phyloP scores from a whole-genome alignment of 2,888 invertebrate genomes.

The Podabrus alpinus region DNA sequence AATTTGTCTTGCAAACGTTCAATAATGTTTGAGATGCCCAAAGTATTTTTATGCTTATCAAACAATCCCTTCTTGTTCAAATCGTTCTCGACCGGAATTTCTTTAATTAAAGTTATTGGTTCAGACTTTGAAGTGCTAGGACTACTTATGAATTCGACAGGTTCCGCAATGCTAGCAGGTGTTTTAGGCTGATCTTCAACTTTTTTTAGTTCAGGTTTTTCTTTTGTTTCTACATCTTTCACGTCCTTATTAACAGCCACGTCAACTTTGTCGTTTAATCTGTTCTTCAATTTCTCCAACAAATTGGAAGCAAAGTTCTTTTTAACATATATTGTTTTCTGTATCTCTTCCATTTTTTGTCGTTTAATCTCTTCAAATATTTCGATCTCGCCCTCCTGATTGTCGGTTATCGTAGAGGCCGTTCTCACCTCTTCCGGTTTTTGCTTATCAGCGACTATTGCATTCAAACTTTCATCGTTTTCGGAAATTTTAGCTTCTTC shows the following conservation, averaged over 20 bases:
- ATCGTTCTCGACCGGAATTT: neutral
- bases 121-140: neutral
- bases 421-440: neutral
- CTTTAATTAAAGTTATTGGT: neutral
- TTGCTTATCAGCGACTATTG: neutral
- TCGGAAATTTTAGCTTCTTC: neutral
- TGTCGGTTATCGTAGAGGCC: neutral
- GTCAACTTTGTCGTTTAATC: slow-evolving; percentile 36
- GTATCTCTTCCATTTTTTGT: slow-evolving; percentile 59
- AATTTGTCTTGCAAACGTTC: slow-evolving; percentile 32
- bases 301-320: slow-evolving; percentile 40
- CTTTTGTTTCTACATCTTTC: neutral
- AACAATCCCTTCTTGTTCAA: slow-evolving; percentile 4
- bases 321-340: slow-evolving; percentile 43
- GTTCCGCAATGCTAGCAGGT: neutral
- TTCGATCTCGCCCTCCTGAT: neutral
- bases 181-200: neutral
- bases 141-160: neutral
- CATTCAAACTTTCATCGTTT: neutral
- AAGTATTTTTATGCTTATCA: slow-evolving; percentile 1
- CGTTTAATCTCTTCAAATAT: slow-evolving; percentile 57
- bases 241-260: slow-evolving; percentile 47
- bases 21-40: slow-evolving; percentile 27
- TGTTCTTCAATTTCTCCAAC: slow-evolving; percentile 46
- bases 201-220: neutral